Conservation (phyloP, 2,113 vertebrate genomes). For the Nematolebias whitei region DNA sequence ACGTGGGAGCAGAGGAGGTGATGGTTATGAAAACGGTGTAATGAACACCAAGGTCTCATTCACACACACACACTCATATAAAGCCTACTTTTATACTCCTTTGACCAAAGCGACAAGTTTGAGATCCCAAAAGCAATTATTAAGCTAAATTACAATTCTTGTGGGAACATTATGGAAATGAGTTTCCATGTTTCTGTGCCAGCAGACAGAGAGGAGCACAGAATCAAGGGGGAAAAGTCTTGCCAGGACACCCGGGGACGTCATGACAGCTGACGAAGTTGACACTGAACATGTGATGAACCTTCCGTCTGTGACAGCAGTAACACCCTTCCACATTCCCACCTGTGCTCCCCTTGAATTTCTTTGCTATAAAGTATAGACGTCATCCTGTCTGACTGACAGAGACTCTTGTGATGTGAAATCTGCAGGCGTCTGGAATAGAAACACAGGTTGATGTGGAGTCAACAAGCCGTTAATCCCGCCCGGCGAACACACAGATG, state of each 20-base stretch:
- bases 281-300: conserved; percentile 41
- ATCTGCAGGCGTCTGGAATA: conserved; percentile 17
- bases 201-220: conserved; percentile 23
- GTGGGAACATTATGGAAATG: conserved; percentile 58
- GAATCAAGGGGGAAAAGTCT: conserved; percentile 8
- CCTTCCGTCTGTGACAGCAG: conserved; percentile 44
- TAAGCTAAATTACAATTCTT: conserved; percentile 76
- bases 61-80: conserved; percentile 1
- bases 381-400: conserved; percentile 5
- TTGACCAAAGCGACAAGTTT: conserved; percentile 33
- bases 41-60: conserved; percentile 2
- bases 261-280: conserved; percentile 47
- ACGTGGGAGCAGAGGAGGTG: neutral
- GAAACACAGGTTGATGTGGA: conserved; percentile 37
- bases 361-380: conserved; percentile 12
- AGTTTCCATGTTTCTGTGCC: conserved; percentile 50
- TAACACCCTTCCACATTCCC: no score
- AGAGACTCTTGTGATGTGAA: conserved; percentile 27
- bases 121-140: conserved; percentile 77
- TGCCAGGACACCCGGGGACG: neutral
- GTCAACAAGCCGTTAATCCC: conserved; percentile 64
- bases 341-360: conserved; percentile 28
- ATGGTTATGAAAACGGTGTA: neutral
- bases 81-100: conserved; percentile 65
- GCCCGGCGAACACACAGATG: conserved; percentile 67